Evolutionary conservation across 1,140 invertebrate species (phyloP).

Genomic region (Pseudoatta argentina): DNA sequence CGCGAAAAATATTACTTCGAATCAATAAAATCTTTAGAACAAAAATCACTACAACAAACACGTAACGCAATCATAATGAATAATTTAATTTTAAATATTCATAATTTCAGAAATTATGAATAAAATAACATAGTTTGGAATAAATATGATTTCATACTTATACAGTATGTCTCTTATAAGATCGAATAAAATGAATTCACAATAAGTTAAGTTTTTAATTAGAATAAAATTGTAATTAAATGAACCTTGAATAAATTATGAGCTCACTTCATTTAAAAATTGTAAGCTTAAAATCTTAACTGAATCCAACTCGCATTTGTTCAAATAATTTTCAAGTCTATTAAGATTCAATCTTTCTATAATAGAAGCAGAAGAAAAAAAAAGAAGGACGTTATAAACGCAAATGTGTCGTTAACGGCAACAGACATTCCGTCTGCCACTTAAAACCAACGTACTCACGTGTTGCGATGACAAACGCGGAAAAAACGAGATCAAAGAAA

Average conservation of each 20-base stretch:
- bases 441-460: not conserved
- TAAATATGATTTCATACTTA: conserved; percentile 10
- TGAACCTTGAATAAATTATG: conserved; percentile 2
- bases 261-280: not conserved
- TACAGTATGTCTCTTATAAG: not conserved
- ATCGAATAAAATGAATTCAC: not conserved
- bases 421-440: not conserved
- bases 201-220: not conserved
- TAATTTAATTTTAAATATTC: not conserved
- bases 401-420: conserved; percentile 10
- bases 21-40: not conserved
- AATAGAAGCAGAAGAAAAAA: not conserved
- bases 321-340: not conserved
- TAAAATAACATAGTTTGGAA: not conserved
- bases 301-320: not conserved
- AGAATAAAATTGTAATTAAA: not conserved
- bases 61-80: not conserved
- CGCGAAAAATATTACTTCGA: not conserved
- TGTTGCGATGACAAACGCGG: conserved; percentile 27
- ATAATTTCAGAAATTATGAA: not conserved
- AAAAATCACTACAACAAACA: not conserved
- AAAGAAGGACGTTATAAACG: not conserved
- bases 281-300: not conserved
- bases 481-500: not conserved
- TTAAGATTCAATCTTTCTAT: not conserved